Percentiles rank a stretch among this genome's conserved stretches.
These are phyloP conservation scores for Falco concolor DNA, from an alignment of 2,797 vertebrate genomes.

Conservation along the genomic window DNA sequence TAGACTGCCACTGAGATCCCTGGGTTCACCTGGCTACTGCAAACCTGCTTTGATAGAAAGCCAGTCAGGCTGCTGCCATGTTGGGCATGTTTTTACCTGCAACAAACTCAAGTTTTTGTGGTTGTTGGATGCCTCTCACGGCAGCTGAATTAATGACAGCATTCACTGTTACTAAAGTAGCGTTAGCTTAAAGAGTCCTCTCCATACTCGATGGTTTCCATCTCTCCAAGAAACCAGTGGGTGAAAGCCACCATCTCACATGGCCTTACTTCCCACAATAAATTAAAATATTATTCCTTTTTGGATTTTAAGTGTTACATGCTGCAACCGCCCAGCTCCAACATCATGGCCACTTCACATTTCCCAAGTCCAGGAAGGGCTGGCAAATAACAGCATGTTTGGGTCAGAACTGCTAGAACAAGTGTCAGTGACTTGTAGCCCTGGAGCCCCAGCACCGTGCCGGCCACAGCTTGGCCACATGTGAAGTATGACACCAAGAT, in stretches of 20 bases:
- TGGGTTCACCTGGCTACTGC: not conserved
- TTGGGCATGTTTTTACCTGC: not conserved
- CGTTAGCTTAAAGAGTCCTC: not conserved
- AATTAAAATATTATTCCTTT: not conserved
- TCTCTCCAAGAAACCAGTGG: not conserved
- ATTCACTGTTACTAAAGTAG: not conserved
- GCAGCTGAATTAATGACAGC: not conserved
- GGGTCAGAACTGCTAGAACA: not conserved
- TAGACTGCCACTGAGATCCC: not conserved
- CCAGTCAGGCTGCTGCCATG: not conserved
- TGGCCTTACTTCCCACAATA: not conserved
- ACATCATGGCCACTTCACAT: fast-evolving
- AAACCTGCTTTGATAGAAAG: not conserved
- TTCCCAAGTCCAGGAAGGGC: not conserved
- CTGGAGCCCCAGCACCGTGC: fast-evolving
- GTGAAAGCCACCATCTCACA: not conserved
- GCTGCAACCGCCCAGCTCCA: not conserved
- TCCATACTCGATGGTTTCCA: not conserved
- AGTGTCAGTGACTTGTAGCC: fast-evolving
- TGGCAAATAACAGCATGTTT: not conserved
- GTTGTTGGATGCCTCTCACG: not conserved
- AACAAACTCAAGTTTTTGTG: not conserved
- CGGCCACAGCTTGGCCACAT: not conserved
- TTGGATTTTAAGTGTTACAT: not conserved
- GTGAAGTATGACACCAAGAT: not conserved